phyloP scores from a whole-genome alignment of 2,797 vertebrate genomes.

The Corythornis leucogaster region DNA sequence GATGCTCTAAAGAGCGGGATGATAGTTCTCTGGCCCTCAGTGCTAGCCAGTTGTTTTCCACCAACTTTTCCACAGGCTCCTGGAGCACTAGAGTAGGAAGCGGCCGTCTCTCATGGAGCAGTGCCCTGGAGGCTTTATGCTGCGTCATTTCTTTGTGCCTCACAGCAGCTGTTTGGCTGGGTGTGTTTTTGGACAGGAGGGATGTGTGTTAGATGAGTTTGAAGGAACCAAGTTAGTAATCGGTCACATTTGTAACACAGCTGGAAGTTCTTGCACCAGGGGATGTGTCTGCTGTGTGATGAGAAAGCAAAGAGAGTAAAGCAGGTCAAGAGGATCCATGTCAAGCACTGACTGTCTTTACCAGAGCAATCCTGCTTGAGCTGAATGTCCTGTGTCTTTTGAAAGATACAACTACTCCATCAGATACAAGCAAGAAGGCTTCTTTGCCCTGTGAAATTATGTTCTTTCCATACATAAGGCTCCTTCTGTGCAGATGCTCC shows the following conservation, averaged over 20 bases:
- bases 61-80: neutral
- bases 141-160: slow-evolving; percentile 33
- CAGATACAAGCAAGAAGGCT: neutral
- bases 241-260: slow-evolving; percentile 25
- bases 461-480: neutral
- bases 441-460: neutral
- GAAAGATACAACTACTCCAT: neutral
- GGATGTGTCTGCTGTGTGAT: slow-evolving; percentile 1
- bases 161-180: slow-evolving; percentile 30
- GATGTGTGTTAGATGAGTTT: neutral
- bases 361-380: slow-evolving; percentile 17
- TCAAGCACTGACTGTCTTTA: neutral
- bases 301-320: slow-evolving; percentile 37
- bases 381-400: neutral
- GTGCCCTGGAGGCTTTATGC: neutral
- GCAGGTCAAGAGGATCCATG: neutral
- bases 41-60: neutral
- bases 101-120: neutral
- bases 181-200: slow-evolving; percentile 28
- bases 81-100: neutral
- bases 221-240: slow-evolving; percentile 32
- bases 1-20: neutral
- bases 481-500: neutral
- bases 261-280: neutral
- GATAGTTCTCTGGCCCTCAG: neutral